Conservation (phyloP, 2,888 invertebrate species). For the Agrochola lychnidis region DNA sequence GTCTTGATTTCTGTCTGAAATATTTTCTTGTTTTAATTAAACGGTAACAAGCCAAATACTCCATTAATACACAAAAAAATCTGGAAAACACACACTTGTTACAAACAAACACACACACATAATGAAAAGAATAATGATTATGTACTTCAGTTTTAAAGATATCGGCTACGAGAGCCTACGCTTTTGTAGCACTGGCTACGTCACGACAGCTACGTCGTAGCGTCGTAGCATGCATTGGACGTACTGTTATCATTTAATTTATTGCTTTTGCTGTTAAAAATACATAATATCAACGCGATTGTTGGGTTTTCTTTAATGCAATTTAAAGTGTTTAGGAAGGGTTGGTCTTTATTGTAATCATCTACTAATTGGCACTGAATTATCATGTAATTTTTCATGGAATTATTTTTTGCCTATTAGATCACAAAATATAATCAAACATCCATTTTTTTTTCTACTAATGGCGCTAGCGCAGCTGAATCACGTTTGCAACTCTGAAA, state of each 20-base stretch:
- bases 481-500: not conserved
- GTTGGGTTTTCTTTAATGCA: not conserved
- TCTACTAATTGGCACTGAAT: not conserved
- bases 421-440: no score
- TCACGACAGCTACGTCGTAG: constrained; percentile 13
- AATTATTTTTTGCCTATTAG: not conserved
- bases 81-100: not conserved
- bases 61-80: not conserved
- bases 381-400: not conserved
- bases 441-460: not conserved
- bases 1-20: no score
- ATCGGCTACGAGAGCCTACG: not conserved
- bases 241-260: not conserved
- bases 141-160: not conserved
- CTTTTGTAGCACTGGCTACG: not conserved
- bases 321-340: not conserved
- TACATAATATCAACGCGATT: not conserved
- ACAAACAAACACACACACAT: not conserved
- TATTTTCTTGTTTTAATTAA: not conserved
- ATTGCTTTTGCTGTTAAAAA: not conserved
- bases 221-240: not conserved
- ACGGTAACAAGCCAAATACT: not conserved
- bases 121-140: not conserved
- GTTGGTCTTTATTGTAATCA: not conserved
- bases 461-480: no score